Evolutionary conservation across 2,797 vertebrate species (phyloP), one percentile per base, ranked within the genome.

Genomic region (Glyptemys insculpta): DNA sequence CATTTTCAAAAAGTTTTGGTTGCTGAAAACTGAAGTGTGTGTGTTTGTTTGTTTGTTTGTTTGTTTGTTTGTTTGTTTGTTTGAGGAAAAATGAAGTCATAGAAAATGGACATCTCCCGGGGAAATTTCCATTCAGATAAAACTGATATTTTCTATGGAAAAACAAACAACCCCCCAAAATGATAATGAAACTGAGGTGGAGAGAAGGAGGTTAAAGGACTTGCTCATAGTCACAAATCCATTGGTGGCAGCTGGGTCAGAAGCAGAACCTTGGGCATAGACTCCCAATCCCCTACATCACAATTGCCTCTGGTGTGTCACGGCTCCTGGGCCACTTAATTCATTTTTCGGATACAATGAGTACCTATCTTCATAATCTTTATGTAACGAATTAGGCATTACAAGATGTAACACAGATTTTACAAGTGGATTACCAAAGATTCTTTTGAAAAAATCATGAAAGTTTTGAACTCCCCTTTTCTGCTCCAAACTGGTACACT

Each of bases 101-200:
- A 68, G 79, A 79, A 65, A 81, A 86, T 80, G 53, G 19, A 6
- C 86, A 47, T 72, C 91, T 53, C 25, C 19, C 8, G 72, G 87
- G 85, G 81, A n/a, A 85, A 68, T 68, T 91, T 95, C 1, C 29
- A 8, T 92, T 95, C 91, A 92, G 88, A 88, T 21, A 52, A 92
- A 95, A 41, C 12, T 79, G 8, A 47, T 81, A 10, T 74, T 92
- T 88, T 76, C 34, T 93, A 0, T 56, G 83, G 4, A 83, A 81
- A 23, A 47, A 49, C 81, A 68, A 21, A 31, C 14, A 47, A 44
- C 5, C 8, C 37, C 41, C 44, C 74, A 4, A 31, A 49, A 47
- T 47, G 44, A 74, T 83, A 5, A 50, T 85, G 41, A 18, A 54
- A 83, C 88, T 44, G 52, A 79, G 56, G 25, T 27, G 29, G 86